Evolutionary conservation across 2,888 invertebrate species (phyloP), one percentile per base, ranked within the genome.

Genomic region (Drosophila stalkeri): DNA sequence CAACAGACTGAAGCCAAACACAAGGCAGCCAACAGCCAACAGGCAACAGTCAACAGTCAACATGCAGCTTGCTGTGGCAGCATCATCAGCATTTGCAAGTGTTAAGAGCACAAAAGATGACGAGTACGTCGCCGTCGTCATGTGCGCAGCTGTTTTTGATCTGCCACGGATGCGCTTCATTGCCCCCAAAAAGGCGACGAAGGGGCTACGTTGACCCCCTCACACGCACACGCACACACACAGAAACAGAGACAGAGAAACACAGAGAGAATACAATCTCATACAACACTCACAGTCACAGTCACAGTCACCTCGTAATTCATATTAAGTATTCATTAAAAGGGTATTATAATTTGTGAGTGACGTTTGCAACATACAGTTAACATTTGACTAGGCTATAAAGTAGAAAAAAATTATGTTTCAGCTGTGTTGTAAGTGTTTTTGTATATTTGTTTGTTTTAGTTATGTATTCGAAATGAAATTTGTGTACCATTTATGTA

Each of bases 91-190:
- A 82, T 81, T 85, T 81, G 80, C 80, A 83, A 88, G 88, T 86
- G 86, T 81, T 75, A 78, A 80, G 77, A 77, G 72, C 70, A 80
- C 79, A 27, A 54, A 18, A 27, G 51, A 47, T 33, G 63, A 47
- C 18, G 67, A 52, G 31, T 62, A 46, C 54, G 66, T 51, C 59
- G 77, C 73, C 70, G 65, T 59, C 64, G 75, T 81, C 70, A 69
- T 63, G 82, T 64, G 80, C 70, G 82, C 86, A 86, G 89, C 88
- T 86, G 88, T 80, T 88, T 86, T 80, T 82, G 80, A 88, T 86
- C 89, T 88, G 76, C 82, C 78, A 80, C 77, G 67, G 86, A 71
- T 77, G 81, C 73, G 82, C 79, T 75, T 72, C 82, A 81, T 72
- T 74, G 77, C 54, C 39, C 23, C 37, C 54, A 16, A 54, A 54